Conservation (phyloP, 2,888 invertebrate genomes). For the Drosophila antonietae region DNA sequence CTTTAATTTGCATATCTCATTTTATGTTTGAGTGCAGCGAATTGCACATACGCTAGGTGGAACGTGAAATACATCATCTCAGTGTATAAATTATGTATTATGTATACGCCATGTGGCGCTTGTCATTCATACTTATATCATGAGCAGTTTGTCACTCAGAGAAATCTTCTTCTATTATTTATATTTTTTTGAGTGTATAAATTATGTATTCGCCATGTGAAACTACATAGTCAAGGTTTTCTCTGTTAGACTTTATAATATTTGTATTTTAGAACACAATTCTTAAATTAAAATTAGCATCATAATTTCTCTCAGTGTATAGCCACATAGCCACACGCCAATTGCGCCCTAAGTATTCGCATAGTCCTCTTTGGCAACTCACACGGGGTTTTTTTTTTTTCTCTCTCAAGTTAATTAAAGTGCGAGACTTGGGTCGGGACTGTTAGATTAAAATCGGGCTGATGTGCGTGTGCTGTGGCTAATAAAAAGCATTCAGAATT, state of each 20-base stretch:
- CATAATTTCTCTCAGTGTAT: neutral
- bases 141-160: no score
- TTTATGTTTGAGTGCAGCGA: neutral
- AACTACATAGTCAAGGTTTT: neutral
- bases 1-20: neutral
- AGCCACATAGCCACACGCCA: neutral
- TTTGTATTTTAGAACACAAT: no score
- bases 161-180: neutral
- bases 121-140: neutral
- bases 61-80: no score
- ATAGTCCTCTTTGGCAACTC: conserved; percentile 31
- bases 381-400: conserved; percentile 8
- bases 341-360: neutral
- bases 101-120: neutral
- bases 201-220: neutral
- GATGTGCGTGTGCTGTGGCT: conserved; percentile 27
- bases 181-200: neutral
- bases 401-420: conserved; percentile 41
- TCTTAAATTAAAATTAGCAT: no score
- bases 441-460: conserved; percentile 21
- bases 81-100: no score
- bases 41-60: neutral
- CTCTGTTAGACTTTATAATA: no score
- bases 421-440: conserved; percentile 21
- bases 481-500: conserved; percentile 48